A percentile compares a stretch with the other conserved stretches of the same genome.
Conservation (phyloP, 1,140 invertebrate genomes). For the Zelostemma sp. region DNA sequence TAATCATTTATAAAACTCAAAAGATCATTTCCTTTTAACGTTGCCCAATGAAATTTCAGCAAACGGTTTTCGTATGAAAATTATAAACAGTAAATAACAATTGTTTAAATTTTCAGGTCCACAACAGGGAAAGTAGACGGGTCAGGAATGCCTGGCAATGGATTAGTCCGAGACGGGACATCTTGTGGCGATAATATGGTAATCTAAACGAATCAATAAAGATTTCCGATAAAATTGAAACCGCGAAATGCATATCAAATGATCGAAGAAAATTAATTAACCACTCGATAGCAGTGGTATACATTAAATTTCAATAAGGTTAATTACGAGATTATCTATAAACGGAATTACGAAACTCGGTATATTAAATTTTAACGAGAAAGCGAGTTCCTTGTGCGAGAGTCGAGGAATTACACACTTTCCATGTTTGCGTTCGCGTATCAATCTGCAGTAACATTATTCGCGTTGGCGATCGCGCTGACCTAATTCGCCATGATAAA, state of each 20-base stretch:
- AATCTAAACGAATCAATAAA: slow-evolving; percentile 41
- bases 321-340: no score
- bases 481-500: slow-evolving; percentile 41
- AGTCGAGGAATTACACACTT: neutral
- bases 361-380: neutral
- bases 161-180: slow-evolving; percentile 89
- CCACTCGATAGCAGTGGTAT: no score
- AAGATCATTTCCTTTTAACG: no score
- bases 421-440: neutral
- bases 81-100: no score
- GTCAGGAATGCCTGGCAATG: slow-evolving; percentile 77
- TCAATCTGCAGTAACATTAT: slow-evolving; percentile 30
- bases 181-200: slow-evolving; percentile 91
- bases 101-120: slow-evolving; percentile 37
- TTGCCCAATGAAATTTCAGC: no score
- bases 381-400: neutral
- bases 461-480: slow-evolving; percentile 28
- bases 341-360: neutral
- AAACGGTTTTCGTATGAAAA: no score
- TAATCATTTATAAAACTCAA: no score
- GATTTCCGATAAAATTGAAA: no score
- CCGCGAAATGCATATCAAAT: no score
- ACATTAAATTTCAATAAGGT: no score
- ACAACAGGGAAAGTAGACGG: slow-evolving; percentile 69
- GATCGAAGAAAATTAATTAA: no score